Evolutionary conservation across 2,888 invertebrate species (phyloP).

Genomic region (Cordylochernes scorpioides): DNA sequence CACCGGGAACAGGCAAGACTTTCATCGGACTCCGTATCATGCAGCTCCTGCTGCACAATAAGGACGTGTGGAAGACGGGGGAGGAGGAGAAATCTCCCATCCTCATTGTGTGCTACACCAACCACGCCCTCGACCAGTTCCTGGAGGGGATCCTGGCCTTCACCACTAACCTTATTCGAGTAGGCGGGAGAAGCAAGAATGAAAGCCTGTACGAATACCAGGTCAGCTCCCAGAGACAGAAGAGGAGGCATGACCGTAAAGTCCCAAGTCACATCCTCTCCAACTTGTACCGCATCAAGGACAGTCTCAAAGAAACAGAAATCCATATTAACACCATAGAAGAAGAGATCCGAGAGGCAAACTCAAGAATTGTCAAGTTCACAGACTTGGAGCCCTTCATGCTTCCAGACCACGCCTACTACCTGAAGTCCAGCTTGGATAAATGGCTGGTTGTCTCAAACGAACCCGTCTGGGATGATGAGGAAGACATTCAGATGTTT

Average conservation of each 20-base stretch:
- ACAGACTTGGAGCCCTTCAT: too few relatives aligned
- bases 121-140: constrained; percentile 65
- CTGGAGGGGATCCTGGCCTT: constrained; percentile 36
- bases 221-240: constrained; percentile 3
- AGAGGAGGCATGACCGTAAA: not conserved
- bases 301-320: too few relatives aligned
- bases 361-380: too few relatives aligned
- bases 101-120: constrained; percentile 51
- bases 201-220: constrained; percentile 23
- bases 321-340: too few relatives aligned
- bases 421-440: constrained; percentile 4
- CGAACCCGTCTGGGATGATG: too few relatives aligned
- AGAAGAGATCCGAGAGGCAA: too few relatives aligned
- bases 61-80: constrained; percentile 19
- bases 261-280: not conserved
- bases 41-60: constrained; percentile 35
- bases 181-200: constrained; percentile 40
- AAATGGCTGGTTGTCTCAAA: constrained; percentile 4
- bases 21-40: constrained; percentile 47
- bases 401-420: too few relatives aligned
- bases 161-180: constrained; percentile 34
- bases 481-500: too few relatives aligned
- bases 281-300: too few relatives aligned
- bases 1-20: constrained; percentile 67
- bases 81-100: constrained; percentile 27